Evolutionary conservation across 2,113 vertebrate genomes (phyloP).

Genomic region (Trogon surrucura): DNA sequence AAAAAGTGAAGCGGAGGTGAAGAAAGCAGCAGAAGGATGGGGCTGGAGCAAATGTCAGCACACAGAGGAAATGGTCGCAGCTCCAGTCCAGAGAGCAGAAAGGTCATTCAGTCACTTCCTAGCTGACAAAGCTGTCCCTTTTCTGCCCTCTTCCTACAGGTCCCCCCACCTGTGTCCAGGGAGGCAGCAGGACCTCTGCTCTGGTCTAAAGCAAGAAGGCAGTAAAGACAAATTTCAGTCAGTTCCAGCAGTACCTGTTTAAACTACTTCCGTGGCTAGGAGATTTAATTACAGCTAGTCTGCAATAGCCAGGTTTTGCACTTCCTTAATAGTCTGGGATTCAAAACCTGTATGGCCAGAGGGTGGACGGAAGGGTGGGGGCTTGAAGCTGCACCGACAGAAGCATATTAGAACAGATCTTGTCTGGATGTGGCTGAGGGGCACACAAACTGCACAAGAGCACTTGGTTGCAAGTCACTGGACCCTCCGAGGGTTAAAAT

Average conservation of each 20-base stretch:
- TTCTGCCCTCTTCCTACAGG: not conserved
- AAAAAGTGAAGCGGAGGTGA: not conserved
- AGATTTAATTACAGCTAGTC: not conserved
- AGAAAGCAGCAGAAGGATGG: not conserved
- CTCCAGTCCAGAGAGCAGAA: conserved; percentile 13
- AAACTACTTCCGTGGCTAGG: not conserved
- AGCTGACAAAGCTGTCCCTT: not conserved
- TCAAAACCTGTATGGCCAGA: not conserved
- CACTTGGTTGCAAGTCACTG: not conserved
- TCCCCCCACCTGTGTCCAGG: not conserved
- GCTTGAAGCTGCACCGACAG: not conserved
- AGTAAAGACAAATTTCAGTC: not conserved
- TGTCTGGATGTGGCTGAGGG: not conserved
- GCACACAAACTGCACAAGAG: not conserved
- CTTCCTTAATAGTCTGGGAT: not conserved
- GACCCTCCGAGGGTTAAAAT: not conserved
- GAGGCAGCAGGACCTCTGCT: not conserved
- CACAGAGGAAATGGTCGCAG: not conserved
- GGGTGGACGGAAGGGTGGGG: not conserved
- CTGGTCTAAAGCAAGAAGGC: not conserved
- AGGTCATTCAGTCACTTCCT: not conserved
- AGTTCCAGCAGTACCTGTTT: not conserved
- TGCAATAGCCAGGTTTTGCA: not conserved
- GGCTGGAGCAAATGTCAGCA: conserved; percentile 6
- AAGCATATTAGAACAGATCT: rapidly evolving